Conservation (phyloP, 2,888 invertebrate genomes). For the Phymatocera aterrima region DNA sequence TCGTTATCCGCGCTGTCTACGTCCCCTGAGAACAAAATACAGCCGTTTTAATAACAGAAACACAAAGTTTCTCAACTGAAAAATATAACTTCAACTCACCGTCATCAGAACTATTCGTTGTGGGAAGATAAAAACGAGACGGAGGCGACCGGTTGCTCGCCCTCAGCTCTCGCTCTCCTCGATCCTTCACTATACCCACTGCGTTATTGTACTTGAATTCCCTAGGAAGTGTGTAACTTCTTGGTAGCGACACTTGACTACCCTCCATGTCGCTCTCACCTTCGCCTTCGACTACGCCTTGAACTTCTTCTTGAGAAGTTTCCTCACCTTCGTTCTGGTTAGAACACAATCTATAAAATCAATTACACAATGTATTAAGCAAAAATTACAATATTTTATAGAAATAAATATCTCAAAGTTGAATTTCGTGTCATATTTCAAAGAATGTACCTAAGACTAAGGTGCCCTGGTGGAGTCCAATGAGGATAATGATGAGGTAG, state of each 20-base stretch:
- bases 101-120: slow-evolving; percentile 92
- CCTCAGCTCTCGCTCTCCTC: slow-evolving; percentile 77
- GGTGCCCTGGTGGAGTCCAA: slow-evolving; percentile 66
- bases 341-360: slow-evolving; percentile 52
- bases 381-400: not conserved
- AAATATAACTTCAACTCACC: slow-evolving; percentile 76
- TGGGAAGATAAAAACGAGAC: slow-evolving; percentile 81
- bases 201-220: slow-evolving; percentile 85
- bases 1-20: slow-evolving; percentile 89
- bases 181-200: slow-evolving; percentile 74
- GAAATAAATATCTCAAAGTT: not conserved
- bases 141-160: slow-evolving; percentile 77
- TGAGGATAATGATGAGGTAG: slow-evolving; percentile 69
- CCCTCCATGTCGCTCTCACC: slow-evolving; percentile 71
- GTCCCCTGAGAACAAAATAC: slow-evolving; percentile 78
- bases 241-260: slow-evolving; percentile 86
- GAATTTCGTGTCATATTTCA: not conserved
- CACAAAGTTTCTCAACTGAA: not conserved
- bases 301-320: slow-evolving; percentile 62
- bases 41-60: slow-evolving; percentile 5
- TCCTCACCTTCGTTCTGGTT: slow-evolving; percentile 58
- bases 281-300: slow-evolving; percentile 61
- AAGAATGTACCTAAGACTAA: slow-evolving; percentile 64
- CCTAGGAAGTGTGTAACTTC: slow-evolving; percentile 90
- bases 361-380: slow-evolving; percentile 49